A percentile compares a stretch with the other conserved stretches of the same genome.
These are phyloP conservation scores for Camponotus floridanus DNA, from an alignment of 1,140 invertebrate genomes.

Conservation along the genomic window DNA sequence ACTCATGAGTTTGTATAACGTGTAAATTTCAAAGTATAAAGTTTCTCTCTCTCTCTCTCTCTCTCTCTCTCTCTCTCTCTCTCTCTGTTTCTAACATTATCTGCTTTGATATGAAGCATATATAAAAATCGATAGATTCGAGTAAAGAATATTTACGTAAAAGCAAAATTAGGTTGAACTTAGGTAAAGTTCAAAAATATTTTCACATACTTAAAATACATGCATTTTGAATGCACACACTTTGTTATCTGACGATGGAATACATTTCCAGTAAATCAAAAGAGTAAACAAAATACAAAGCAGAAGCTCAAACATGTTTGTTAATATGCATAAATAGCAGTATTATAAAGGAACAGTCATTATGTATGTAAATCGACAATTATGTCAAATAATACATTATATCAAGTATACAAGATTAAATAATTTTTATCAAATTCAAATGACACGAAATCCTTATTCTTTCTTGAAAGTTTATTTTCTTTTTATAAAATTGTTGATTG, in stretches of 20 bases:
- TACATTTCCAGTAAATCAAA: background rate
- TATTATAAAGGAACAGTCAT: background rate
- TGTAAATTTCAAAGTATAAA: constrained; percentile 11
- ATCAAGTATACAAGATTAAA: background rate
- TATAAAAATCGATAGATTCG: background rate
- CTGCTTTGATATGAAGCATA: background rate
- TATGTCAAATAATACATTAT: background rate
- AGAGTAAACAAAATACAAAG: background rate
- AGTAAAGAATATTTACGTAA: constrained; percentile 10
- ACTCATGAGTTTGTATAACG: constrained; percentile 8
- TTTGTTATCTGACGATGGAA: background rate
- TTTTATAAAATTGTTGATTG: background rate
- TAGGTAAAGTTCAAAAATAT: background rate
- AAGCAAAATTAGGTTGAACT: background rate
- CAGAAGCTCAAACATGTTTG: background rate
- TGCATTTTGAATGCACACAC: background rate
- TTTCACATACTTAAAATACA: constrained; percentile 12
- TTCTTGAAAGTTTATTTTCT: constrained; percentile 19
- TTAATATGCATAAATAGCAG: background rate
- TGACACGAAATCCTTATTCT: background rate
- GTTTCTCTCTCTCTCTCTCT: too few species aligned
- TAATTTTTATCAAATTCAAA: constrained; percentile 29
- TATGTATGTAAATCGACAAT: background rate
- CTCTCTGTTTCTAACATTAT: background rate
- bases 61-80: too few species aligned